phyloP scores from a whole-genome alignment of 2,113 vertebrate species.

The Raja brachyura region DNA sequence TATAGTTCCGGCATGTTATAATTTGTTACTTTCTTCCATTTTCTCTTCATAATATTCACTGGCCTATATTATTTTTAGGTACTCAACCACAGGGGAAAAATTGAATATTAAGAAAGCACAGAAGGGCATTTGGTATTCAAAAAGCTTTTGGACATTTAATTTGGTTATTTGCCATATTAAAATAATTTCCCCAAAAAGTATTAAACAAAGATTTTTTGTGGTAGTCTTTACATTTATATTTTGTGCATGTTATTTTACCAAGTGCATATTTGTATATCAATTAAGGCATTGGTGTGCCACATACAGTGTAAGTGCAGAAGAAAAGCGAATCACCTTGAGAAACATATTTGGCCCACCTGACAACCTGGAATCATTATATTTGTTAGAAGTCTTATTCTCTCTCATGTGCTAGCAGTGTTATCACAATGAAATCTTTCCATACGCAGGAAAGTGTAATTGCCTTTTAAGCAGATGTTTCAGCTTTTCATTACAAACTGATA shows the following conservation, averaged over 20 bases:
- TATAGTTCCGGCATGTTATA: too few species aligned
- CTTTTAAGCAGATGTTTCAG: background rate
- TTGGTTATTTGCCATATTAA: background rate
- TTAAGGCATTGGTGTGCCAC: background rate
- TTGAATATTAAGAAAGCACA: background rate
- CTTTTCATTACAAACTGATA: background rate
- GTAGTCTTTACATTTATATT: background rate
- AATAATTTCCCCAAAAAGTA: background rate
- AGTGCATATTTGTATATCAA: background rate
- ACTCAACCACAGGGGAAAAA: background rate
- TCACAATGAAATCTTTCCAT: background rate
- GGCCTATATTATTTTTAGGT: background rate
- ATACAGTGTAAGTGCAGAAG: background rate
- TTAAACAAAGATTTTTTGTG: background rate
- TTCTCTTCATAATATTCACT: background rate
- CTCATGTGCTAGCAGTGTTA: background rate
- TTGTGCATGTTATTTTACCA: background rate
- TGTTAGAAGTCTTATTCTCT: background rate
- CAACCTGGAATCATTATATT: background rate
- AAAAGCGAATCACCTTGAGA: background rate
- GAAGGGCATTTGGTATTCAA: background rate
- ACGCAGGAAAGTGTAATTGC: constrained; percentile 10
- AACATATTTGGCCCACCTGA: background rate
- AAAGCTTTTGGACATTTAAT: background rate
- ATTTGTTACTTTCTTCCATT: background rate